These are phyloP conservation scores for Synergus laeviventris DNA, from an alignment of 2,888 invertebrate genomes.

Conservation along the genomic window DNA sequence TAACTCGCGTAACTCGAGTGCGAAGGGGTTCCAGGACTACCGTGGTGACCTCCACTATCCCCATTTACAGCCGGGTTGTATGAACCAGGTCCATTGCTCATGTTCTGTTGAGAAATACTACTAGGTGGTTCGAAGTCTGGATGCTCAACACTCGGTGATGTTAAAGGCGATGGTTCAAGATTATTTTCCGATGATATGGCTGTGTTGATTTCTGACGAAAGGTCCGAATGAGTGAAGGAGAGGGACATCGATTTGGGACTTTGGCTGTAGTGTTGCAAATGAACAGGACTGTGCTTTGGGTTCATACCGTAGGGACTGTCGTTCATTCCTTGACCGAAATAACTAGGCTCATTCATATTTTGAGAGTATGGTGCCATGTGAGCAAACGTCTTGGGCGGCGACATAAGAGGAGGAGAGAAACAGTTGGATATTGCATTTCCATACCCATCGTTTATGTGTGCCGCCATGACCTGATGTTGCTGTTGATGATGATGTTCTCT, in stretches of 20 bases:
- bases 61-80: constrained; percentile 75
- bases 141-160: constrained; percentile 83
- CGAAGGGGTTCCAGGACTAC: constrained; percentile 70
- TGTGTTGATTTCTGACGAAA: constrained; percentile 87
- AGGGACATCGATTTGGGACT: constrained; percentile 76
- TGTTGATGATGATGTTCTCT: constrained; percentile 65
- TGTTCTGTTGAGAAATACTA: constrained; percentile 77
- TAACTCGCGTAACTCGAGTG: constrained; percentile 70
- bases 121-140: constrained; percentile 87
- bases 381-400: constrained; percentile 71
- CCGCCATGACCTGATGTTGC: constrained; percentile 61
- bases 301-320: constrained; percentile 72
- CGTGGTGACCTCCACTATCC: constrained; percentile 65
- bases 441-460: constrained; percentile 68
- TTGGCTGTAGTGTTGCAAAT: constrained; percentile 75
- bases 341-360: constrained; percentile 67
- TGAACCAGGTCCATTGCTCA: constrained; percentile 77
- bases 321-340: constrained; percentile 69
- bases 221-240: constrained; percentile 83
- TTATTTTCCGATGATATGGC: constrained; percentile 85
- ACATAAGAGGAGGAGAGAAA: constrained; percentile 73
- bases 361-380: constrained; percentile 74
- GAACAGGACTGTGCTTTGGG: constrained; percentile 75
- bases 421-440: constrained; percentile 67
- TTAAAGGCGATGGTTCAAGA: constrained; percentile 81